Conservation (phyloP, 2,797 vertebrate genomes). For the Pelochelys cantorii region DNA sequence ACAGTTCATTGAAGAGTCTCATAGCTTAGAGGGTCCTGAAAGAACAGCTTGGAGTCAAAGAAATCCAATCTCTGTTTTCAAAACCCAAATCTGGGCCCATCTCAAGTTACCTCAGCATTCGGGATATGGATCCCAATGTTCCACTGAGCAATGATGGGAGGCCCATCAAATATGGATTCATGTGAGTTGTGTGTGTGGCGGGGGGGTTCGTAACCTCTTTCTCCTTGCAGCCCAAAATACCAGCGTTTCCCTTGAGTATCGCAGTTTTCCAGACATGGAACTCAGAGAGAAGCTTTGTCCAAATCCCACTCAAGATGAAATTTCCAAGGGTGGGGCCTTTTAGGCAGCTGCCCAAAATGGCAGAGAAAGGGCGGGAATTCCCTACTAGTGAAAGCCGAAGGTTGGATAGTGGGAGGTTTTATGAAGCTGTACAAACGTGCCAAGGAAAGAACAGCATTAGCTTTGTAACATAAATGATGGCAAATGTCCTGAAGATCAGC, state of each 20-base stretch:
- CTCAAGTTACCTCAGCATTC: background rate
- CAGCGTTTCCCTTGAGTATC: background rate
- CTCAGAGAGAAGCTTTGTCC: background rate
- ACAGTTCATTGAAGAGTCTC: rapidly evolving
- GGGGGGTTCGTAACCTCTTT: rapidly evolving
- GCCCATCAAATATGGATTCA: background rate
- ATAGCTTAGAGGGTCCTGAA: background rate
- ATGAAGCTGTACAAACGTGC: rapidly evolving
- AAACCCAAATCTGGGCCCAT: background rate
- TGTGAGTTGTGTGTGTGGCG: too few species aligned
- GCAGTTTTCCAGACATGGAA: background rate
- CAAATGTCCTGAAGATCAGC: rapidly evolving
- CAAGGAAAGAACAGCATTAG: rapidly evolving
- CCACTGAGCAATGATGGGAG: rapidly evolving
- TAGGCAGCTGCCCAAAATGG: rapidly evolving
- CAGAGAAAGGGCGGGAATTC: background rate
- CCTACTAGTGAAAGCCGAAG: background rate
- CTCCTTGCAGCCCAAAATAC: background rate
- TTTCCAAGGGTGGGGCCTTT: background rate
- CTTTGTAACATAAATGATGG: rapidly evolving
- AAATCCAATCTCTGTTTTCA: background rate
- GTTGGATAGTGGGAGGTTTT: background rate
- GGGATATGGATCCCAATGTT: background rate
- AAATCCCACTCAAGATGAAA: background rate
- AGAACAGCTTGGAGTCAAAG: background rate